Conservation (phyloP, 2,797 vertebrate species). For the Nyctibius grandis region DNA sequence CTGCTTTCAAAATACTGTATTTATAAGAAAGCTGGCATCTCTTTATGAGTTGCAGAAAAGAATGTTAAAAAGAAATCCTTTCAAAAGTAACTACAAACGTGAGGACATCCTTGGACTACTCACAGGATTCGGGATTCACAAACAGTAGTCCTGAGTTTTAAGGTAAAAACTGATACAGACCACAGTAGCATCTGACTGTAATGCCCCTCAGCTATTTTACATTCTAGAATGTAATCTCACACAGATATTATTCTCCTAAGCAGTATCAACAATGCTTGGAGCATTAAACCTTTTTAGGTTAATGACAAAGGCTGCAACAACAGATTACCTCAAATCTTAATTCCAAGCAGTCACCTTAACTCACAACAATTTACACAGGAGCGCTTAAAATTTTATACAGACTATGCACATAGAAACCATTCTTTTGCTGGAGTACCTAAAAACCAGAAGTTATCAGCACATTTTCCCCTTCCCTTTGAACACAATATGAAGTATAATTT, state of each 20-base stretch:
- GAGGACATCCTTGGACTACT: not conserved
- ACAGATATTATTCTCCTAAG: not conserved
- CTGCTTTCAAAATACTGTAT: not conserved
- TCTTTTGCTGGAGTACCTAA: not conserved
- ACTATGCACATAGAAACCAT: not conserved
- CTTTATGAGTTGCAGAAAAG: not conserved
- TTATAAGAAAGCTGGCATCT: not conserved
- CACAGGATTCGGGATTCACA: not conserved
- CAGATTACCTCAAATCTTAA: not conserved
- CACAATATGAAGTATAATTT: not conserved
- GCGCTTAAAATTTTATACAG: not conserved
- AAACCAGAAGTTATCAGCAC: not conserved
- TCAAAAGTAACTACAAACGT: not conserved
- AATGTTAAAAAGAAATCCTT: not conserved
- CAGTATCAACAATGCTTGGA: not conserved
- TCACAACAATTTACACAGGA: not conserved
- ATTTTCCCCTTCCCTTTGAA: not conserved
- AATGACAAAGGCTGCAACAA: not conserved
- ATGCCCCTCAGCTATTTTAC: not conserved
- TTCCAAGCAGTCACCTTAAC: not conserved
- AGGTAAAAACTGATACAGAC: not conserved
- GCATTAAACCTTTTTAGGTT: not conserved
- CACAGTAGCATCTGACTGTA: not conserved
- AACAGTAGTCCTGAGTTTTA: not conserved
- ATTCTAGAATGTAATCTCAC: not conserved